Percentiles rank a stretch among this genome's conserved stretches.
Evolutionary conservation across 2,797 vertebrate species (phyloP).

Genomic region (Manis crassicaudata): DNA sequence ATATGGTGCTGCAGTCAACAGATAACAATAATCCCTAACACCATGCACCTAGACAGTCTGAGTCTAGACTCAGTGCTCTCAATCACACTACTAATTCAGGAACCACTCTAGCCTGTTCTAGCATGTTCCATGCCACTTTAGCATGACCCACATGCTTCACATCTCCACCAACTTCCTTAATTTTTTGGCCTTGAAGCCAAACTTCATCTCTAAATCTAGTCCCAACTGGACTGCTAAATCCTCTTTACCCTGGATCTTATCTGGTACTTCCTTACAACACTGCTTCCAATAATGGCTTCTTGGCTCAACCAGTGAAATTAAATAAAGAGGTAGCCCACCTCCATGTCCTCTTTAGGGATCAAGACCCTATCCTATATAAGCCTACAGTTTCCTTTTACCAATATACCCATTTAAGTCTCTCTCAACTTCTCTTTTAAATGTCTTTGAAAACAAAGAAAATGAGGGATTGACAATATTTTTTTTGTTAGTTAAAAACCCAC

Average conservation of each 20-base stretch:
- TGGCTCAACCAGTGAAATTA: neutral
- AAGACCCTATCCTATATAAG: neutral
- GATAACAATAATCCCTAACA: neutral
- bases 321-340: neutral
- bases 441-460: constrained; percentile 1
- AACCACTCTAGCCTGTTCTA: neutral
- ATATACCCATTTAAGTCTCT: neutral
- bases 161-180: neutral
- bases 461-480: neutral
- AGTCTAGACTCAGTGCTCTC: neutral
- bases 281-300: neutral
- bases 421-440: constrained; percentile 10
- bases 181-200: neutral
- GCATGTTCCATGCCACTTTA: neutral
- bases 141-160: neutral
- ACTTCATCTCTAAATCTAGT: neutral
- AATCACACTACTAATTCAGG: neutral
- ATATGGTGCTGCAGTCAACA: neutral
- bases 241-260: neutral
- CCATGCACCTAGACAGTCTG: neutral
- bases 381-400: neutral
- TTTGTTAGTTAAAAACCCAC: constrained; percentile 8
- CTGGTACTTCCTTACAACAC: neutral
- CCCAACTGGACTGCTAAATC: neutral
- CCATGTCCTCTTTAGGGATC: neutral